Percentiles rank a stretch among this genome's conserved stretches.
Conservation (phyloP, 2,797 vertebrate genomes). For the Gallinago nigripennis region DNA sequence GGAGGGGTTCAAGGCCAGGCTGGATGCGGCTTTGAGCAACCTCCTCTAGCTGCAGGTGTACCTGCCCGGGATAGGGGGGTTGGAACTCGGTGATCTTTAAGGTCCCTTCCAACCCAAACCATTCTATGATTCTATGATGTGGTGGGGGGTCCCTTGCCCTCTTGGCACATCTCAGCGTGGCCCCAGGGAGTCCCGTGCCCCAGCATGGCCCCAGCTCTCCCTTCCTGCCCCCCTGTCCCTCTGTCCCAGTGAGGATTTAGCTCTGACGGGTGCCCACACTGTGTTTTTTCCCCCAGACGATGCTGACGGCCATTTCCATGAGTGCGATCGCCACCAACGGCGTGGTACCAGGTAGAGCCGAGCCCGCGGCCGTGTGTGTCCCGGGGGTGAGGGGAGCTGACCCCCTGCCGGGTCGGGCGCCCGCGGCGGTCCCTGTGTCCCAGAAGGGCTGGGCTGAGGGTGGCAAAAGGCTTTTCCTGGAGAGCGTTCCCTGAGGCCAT, state of each 20-base stretch:
- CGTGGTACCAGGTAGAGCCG: conserved; percentile 93
- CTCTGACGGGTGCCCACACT: background rate
- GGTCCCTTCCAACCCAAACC: too few species aligned
- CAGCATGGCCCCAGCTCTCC: background rate
- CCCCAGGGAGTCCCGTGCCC: background rate
- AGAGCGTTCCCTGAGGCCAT: background rate
- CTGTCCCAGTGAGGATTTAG: background rate
- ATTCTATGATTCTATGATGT: too few species aligned
- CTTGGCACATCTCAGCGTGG: background rate
- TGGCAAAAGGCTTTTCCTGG: background rate
- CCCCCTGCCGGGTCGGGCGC: background rate
- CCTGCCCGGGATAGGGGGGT: too few species aligned
- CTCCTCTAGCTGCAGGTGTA: too few species aligned
- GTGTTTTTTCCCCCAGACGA: conserved; percentile 84
- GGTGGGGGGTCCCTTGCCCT: background rate
- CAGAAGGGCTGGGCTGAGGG: background rate
- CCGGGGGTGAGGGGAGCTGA: background rate
- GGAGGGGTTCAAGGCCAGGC: too few species aligned
- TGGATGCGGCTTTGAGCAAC: too few species aligned
- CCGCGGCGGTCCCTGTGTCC: background rate
- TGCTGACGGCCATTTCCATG: conserved; percentile 99
- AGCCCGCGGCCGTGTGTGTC: rapidly evolving
- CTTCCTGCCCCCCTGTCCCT: background rate
- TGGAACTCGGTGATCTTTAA: too few species aligned
- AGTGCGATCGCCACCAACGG: conserved; percentile 98